A percentile compares a stretch with the other conserved stretches of the same genome.
phyloP scores from a whole-genome alignment of 2,888 invertebrate species.

The Drosophila bunnanda region DNA sequence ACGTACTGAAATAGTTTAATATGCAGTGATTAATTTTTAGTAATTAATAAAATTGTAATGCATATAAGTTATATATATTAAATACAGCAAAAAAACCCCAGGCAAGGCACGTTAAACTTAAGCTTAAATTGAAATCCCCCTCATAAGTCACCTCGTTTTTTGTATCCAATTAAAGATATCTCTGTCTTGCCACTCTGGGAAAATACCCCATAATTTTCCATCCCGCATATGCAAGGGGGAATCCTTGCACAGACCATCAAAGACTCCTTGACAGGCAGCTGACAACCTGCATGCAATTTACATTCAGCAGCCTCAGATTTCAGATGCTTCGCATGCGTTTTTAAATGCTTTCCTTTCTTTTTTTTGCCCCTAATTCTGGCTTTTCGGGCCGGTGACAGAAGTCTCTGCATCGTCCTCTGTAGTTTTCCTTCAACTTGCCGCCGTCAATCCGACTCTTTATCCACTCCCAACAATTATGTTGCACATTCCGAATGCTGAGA shows the following conservation, averaged over 20 bases:
- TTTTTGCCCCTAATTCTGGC: conserved; percentile 7
- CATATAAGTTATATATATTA: too few species aligned
- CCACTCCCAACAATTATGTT: conserved; percentile 65
- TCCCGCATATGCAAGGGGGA: neutral
- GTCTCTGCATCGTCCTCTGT: conserved; percentile 5
- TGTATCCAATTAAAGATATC: conserved; percentile 10
- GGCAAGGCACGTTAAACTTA: too few species aligned
- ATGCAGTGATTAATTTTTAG: too few species aligned
- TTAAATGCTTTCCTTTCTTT: conserved; percentile 43
- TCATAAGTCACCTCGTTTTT: neutral
- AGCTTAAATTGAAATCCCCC: neutral
- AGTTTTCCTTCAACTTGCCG: conserved; percentile 40
- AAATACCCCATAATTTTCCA: conserved; percentile 13
- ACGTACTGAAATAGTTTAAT: too few species aligned
- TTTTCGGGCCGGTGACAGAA: conserved; percentile 21
- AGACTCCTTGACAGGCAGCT: conserved; percentile 33
- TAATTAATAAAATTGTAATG: too few species aligned
- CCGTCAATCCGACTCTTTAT: conserved; percentile 38
- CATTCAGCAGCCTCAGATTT: conserved; percentile 41
- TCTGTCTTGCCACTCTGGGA: conserved; percentile 7
- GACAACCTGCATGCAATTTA: conserved; percentile 48
- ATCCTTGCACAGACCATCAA: conserved; percentile 14
- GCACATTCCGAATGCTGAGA: conserved; percentile 53
- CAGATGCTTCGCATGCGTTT: conserved; percentile 12
- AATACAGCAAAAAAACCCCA: neutral